phyloP scores from a whole-genome alignment of 2,113 vertebrate species.

The Oreochromis aureus region DNA sequence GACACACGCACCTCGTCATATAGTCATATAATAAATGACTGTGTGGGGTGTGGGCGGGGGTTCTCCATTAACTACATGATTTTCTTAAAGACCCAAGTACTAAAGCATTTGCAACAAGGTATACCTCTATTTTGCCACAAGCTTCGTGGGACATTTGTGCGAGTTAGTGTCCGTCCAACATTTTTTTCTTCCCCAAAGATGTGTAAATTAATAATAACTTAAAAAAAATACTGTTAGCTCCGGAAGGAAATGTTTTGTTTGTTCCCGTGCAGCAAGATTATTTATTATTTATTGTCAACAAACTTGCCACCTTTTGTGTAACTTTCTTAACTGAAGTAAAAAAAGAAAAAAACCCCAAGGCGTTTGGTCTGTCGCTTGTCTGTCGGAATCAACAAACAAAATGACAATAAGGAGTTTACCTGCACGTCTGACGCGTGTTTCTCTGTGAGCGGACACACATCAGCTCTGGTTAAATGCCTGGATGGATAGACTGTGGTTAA shows the following conservation, averaged over 20 bases:
- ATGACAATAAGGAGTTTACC: background rate
- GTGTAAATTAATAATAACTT: slow-evolving; percentile 88
- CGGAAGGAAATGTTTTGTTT: slow-evolving; percentile 79
- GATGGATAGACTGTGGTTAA: background rate
- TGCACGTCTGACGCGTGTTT: background rate
- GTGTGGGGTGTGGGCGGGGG: slow-evolving; percentile 40
- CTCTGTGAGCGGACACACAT: background rate
- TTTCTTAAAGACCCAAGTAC: slow-evolving; percentile 78
- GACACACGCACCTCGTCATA: slow-evolving; percentile 55
- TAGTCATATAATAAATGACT: slow-evolving; percentile 11
- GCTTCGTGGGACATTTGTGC: slow-evolving; percentile 85
- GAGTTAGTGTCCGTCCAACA: slow-evolving; percentile 84
- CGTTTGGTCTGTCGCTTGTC: slow-evolving; percentile 83
- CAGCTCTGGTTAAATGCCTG: background rate
- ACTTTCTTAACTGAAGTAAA: slow-evolving; percentile 93
- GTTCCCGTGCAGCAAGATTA: slow-evolving; percentile 92
- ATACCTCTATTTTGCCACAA: slow-evolving; percentile 97
- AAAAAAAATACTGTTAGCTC: slow-evolving; percentile 66
- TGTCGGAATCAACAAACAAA: slow-evolving; percentile 62
- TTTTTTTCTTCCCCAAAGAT: slow-evolving; percentile 86
- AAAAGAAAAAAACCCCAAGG: slow-evolving; percentile 60
- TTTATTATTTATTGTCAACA: slow-evolving; percentile 99
- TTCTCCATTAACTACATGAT: slow-evolving; percentile 65
- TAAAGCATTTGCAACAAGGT: slow-evolving; percentile 96
- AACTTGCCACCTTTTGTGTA: slow-evolving; percentile 97